Conservation (phyloP, 1,140 invertebrate genomes). For the Aphaenogaster rudis region DNA sequence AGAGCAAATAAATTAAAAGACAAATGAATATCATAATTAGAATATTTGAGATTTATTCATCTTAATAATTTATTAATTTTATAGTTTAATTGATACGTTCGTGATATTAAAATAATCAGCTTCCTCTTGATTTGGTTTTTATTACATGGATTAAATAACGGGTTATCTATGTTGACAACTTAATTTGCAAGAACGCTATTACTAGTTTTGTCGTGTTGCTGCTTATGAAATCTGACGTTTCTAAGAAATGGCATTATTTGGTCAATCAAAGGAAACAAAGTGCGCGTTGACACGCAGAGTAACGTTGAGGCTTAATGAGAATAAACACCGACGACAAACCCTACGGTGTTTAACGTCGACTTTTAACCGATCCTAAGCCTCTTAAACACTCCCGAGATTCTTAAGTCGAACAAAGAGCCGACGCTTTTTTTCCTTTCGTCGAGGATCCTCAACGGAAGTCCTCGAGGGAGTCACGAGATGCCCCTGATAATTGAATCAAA, state of each 20-base stretch:
- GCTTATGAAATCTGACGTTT: slow-evolving; percentile 3
- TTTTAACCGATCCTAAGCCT: slow-evolving; percentile 86
- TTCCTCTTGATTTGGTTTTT: background rate
- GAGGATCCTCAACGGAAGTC: slow-evolving; percentile 66
- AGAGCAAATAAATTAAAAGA: background rate
- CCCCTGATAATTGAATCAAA: slow-evolving; percentile 87
- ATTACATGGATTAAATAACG: slow-evolving; percentile 1
- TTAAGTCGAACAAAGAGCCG: slow-evolving; percentile 85
- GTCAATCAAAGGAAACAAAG: slow-evolving; percentile 5
- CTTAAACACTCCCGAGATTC: slow-evolving; percentile 84
- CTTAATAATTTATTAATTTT: background rate
- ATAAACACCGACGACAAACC: slow-evolving; percentile 46
- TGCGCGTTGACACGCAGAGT: slow-evolving; percentile 33
- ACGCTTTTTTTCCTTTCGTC: slow-evolving; percentile 81
- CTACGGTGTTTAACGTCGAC: slow-evolving; percentile 80
- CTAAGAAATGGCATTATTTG: background rate
- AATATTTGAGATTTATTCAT: background rate
- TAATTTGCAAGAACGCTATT: background rate
- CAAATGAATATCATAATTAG: background rate
- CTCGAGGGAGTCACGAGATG: slow-evolving; percentile 76
- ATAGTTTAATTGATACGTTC: background rate
- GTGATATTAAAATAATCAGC: background rate
- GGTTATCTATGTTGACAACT: background rate
- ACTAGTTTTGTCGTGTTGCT: background rate
- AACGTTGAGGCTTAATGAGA: slow-evolving; percentile 33